A percentile compares a stretch with the other conserved stretches of the same genome.
Conservation (phyloP, 1,140 invertebrate species). For the Calephelis virginiensis region DNA sequence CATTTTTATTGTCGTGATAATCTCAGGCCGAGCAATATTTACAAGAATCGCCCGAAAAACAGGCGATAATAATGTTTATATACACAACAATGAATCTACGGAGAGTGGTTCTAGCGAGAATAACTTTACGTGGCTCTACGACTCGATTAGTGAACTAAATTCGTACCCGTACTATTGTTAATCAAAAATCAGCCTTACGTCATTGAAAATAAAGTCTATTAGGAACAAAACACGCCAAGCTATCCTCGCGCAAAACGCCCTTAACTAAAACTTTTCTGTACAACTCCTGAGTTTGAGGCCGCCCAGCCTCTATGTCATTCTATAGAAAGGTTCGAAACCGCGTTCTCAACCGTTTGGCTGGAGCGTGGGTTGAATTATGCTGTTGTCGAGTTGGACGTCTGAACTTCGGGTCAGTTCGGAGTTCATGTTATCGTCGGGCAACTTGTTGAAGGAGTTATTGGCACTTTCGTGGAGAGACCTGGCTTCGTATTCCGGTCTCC, state of each 20-base stretch:
- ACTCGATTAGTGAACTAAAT: constrained; percentile 30
- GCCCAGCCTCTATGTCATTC: constrained; percentile 62
- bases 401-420: constrained; percentile 46
- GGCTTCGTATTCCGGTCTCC: constrained; percentile 36
- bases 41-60: constrained; percentile 32
- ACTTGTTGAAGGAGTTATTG: constrained; percentile 50
- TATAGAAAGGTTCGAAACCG: constrained; percentile 15
- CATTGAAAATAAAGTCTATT: constrained; percentile 62
- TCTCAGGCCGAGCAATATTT: constrained; percentile 50
- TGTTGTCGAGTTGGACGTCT: constrained; percentile 41
- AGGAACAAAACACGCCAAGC: constrained; percentile 64
- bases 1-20: constrained; percentile 57
- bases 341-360: constrained; percentile 66
- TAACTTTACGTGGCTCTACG: constrained; percentile 44
- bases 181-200: constrained; percentile 62
- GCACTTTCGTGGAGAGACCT: constrained; percentile 26
- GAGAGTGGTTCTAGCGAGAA: constrained; percentile 43
- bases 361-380: constrained; percentile 48
- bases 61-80: constrained; percentile 32
- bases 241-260: constrained; percentile 46
- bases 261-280: constrained; percentile 18
- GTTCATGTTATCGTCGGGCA: constrained; percentile 72
- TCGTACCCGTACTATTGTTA: constrained; percentile 60
- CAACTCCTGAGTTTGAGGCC: constrained; percentile 34
- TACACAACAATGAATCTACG: constrained; percentile 34